Evolutionary conservation across 2,113 vertebrate genomes (phyloP).

Genomic region (Acrocephalus kingi): DNA sequence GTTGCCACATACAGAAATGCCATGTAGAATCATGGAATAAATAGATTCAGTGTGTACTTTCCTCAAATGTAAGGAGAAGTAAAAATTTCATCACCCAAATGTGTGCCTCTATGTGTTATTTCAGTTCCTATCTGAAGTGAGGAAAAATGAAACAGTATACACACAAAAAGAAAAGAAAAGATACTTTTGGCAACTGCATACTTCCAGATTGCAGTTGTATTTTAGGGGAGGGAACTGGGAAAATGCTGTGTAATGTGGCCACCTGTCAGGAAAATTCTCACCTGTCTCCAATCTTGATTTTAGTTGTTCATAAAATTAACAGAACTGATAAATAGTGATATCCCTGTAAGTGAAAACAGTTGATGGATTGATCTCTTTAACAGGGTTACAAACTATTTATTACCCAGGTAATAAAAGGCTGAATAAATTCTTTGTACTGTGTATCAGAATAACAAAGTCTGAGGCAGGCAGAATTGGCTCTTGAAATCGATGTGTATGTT

Average conservation of each 20-base stretch:
- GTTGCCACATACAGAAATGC: not conserved
- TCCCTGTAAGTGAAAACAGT: not conserved
- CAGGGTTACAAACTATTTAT: not conserved
- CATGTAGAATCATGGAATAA: not conserved
- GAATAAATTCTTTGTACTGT: not conserved
- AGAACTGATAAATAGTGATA: not conserved
- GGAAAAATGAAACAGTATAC: not conserved
- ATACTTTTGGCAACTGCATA: not conserved
- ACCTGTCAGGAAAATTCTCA: constrained; percentile 34
- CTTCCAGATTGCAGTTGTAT: constrained; percentile 26
- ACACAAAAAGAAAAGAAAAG: not conserved
- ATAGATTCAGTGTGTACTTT: not conserved
- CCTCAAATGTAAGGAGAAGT: not conserved
- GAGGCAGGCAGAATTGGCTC: not conserved
- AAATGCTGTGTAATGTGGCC: not conserved
- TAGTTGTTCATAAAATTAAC: not conserved
- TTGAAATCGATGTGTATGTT: not conserved
- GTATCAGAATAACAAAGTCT: not conserved
- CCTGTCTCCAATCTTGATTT: not conserved
- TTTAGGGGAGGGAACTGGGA: not conserved
- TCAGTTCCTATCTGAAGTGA: not conserved
- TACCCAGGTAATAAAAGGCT: not conserved
- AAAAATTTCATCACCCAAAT: not conserved
- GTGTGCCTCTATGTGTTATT: not conserved
- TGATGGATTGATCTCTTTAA: not conserved